phyloP scores from a whole-genome alignment of 2,888 invertebrate genomes.

The Alviniconcha strummeri region DNA sequence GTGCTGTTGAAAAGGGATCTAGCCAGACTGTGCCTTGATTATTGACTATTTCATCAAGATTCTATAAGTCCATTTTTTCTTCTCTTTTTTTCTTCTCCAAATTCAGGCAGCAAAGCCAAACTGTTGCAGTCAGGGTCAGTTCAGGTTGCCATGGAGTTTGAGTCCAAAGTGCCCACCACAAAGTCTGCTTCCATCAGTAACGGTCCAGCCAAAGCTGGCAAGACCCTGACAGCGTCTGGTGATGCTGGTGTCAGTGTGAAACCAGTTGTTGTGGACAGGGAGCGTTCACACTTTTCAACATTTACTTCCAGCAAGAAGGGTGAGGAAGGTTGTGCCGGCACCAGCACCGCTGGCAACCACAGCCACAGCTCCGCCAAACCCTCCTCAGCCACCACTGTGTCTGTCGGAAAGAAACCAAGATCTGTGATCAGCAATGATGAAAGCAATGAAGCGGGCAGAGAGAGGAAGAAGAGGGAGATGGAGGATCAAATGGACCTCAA shows the following conservation, averaged over 20 bases:
- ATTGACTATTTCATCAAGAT: no score
- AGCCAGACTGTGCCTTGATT: no score
- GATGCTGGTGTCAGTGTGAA: slow-evolving; percentile 40
- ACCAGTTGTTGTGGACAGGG: slow-evolving; percentile 49
- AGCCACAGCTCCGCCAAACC: not conserved
- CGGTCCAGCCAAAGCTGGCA: not conserved
- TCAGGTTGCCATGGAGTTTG: slow-evolving; percentile 50
- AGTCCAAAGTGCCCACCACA: slow-evolving; percentile 34
- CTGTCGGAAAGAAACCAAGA: slow-evolving; percentile 46
- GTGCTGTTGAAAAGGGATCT: no score
- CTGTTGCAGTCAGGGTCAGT: slow-evolving; percentile 42
- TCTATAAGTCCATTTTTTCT: no score
- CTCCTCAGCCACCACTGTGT: no score
- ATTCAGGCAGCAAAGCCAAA: slow-evolving; percentile 52
- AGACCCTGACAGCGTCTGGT: not conserved
- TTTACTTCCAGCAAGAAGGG: not conserved
- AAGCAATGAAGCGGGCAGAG: not conserved
- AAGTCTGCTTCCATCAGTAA: not conserved
- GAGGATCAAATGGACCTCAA: not conserved
- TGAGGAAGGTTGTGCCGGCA: not conserved
- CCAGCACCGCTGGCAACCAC: not conserved
- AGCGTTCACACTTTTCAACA: slow-evolving; percentile 46
- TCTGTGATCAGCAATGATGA: slow-evolving; percentile 44
- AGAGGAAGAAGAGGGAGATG: not conserved
- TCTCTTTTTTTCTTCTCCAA: slow-evolving; percentile 6